Conservation (phyloP, 2,797 vertebrate species). For the Sebastes hopkinsi region DNA sequence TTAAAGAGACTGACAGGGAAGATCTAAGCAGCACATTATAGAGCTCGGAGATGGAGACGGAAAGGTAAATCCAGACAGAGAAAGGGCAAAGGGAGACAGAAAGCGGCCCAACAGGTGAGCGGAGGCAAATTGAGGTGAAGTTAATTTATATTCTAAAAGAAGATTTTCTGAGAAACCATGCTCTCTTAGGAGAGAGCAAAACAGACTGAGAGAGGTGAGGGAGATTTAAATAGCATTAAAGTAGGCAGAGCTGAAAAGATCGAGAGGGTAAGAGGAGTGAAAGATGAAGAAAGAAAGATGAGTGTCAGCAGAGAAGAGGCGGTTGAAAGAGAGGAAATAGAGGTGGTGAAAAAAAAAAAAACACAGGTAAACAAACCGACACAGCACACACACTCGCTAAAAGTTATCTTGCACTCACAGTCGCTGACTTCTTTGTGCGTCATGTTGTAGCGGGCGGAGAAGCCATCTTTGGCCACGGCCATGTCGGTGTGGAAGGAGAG, state of each 20-base stretch:
- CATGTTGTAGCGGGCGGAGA: conserved; percentile 94
- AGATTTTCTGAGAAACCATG: conserved; percentile 51
- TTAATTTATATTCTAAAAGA: conserved; percentile 64
- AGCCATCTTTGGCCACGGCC: conserved; percentile 97
- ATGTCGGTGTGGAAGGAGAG: conserved; percentile 98
- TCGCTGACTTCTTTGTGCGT: conserved; percentile 90
- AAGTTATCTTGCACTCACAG: conserved; percentile 83
- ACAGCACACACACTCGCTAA: neutral
- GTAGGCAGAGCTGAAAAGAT: conserved; percentile 35
- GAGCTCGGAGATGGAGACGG: conserved; percentile 1
- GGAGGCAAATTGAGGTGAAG: conserved; percentile 62
- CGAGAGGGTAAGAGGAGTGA: conserved; percentile 42
- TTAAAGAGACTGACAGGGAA: conserved; percentile 1
- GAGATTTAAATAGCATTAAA: conserved; percentile 64
- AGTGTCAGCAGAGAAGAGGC: conserved; percentile 71
- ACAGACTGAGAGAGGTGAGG: conserved; percentile 28
- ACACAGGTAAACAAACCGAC: conserved; percentile 26
- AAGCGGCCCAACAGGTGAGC: conserved; percentile 48
- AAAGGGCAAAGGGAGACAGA: conserved; percentile 17
- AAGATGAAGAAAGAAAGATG: conserved; percentile 40
- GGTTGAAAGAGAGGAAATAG: conserved; percentile 35
- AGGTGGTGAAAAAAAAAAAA: conserved; percentile 76
- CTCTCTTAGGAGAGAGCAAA: conserved; percentile 40
- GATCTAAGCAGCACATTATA: conserved; percentile 9
- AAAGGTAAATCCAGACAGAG: conserved; percentile 28